Base-by-base conservation (phyloP, 2,797 vertebrate species). In the Sebastes glaucus region DNA sequence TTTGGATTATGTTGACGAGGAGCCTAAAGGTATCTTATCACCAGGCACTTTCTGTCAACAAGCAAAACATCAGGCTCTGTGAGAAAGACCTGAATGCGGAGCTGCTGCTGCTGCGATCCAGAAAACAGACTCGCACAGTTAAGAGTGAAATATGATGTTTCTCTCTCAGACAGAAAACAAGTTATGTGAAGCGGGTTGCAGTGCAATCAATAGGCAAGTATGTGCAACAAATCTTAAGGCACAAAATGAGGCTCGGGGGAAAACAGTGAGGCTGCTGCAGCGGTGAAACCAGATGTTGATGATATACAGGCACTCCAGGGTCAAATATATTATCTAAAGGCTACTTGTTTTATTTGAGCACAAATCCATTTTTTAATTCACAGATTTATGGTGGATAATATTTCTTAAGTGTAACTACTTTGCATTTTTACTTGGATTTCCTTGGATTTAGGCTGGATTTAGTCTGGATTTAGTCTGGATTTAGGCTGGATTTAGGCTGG, bases 261-360 rank as follows among this genome's bases (percentile, higher is more conserved):
- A 49, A 72, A 66, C 38, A 18, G 33, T 10, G 35, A 74, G 30
- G 42, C 57, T 69, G 16, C 57, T 59, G 66, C 30, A 74, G 66
- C 25, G 52, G 16, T 23, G 68, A 83, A 87, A 83, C 74, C 90
- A 92, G 89, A 94, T 92, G 93, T 80, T 67, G n/a, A 75, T 83
- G 77, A 82, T 84, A 49, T 73, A 71, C 64, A 80, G 11, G 18
- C 60, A 23, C 77, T 63, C 71, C 16, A 11, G 78, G 57, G 72
- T 73, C 5, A 86, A 74, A 86, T 71, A 78, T 72, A 65, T 87
- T 30, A 74, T 71, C 63, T 27, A n/a, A 68, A 74, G 66, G 60
- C 35, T 33, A 42, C 74, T 69, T 69, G 42, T 78, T 80, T 76
- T 69, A 32, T 75, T 71, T 30, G n/a, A 76, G 20, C 38, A 59